A percentile compares a stretch with the other conserved stretches of the same genome.
These are phyloP conservation scores for Leptodactylus fallax DNA, from an alignment of 2,797 vertebrate species.

Conservation along the genomic window DNA sequence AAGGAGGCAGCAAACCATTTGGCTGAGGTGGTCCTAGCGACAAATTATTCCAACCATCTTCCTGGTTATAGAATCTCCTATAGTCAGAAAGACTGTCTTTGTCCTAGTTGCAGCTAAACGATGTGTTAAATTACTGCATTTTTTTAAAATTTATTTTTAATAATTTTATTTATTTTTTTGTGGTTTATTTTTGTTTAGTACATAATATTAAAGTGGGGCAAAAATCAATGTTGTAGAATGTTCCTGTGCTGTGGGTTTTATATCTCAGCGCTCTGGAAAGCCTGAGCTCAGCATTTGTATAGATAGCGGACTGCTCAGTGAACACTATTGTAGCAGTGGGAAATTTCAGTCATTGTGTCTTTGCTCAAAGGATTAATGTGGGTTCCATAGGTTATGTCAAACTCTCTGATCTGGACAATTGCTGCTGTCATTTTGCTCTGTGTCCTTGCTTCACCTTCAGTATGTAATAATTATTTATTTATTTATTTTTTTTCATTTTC, in stretches of 20 bases:
- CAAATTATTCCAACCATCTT: too few species aligned
- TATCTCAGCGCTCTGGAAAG: constrained; percentile 20
- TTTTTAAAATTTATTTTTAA: too few species aligned
- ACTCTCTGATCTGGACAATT: constrained; percentile 22
- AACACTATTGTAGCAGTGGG: constrained; percentile 35
- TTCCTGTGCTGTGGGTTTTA: constrained; percentile 38
- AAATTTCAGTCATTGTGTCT: constrained; percentile 44
- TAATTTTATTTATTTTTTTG: too few species aligned
- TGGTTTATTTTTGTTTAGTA: background rate
- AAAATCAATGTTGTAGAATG: constrained; percentile 1
- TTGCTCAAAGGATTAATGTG: constrained; percentile 43
- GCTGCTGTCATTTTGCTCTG: background rate
- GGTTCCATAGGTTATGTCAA: background rate
- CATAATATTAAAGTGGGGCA: background rate
- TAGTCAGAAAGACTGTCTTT: too few species aligned
- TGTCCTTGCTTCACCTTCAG: background rate
- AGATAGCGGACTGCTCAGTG: constrained; percentile 46
- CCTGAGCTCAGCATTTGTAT: constrained; percentile 65
- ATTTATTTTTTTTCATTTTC: background rate
- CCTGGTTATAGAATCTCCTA: too few species aligned
- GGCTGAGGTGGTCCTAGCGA: too few species aligned
- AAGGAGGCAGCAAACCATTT: too few species aligned
- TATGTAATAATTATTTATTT: background rate
- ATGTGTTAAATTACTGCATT: too few species aligned
- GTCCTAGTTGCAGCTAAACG: too few species aligned